phyloP scores from a whole-genome alignment of 2,888 invertebrate species.

The Caenorhabditis sp. region DNA sequence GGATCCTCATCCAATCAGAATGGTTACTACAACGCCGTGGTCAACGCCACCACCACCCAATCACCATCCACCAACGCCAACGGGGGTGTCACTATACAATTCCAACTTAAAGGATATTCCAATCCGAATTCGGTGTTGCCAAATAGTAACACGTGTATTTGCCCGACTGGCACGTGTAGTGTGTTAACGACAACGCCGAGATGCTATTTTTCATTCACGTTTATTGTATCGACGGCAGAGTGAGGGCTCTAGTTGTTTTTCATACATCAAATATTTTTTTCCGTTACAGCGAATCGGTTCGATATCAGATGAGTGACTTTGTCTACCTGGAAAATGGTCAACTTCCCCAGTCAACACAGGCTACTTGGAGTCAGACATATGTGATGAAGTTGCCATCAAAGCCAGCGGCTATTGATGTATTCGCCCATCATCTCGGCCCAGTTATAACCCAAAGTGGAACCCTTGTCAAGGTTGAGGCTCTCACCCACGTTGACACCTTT shows the following conservation, averaged over 20 bases:
- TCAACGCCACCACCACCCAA: neutral
- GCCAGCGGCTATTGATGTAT: slow-evolving; percentile 57
- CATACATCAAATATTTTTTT: neutral
- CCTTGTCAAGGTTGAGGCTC: slow-evolving; percentile 42
- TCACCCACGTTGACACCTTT: slow-evolving; percentile 60
- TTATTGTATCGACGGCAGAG: slow-evolving; percentile 50
- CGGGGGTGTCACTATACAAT: slow-evolving; percentile 47
- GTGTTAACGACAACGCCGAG: slow-evolving; percentile 37
- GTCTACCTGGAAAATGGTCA: slow-evolving; percentile 43
- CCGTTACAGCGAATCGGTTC: slow-evolving; percentile 39
- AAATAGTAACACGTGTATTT: slow-evolving; percentile 42
- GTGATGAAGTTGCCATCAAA: slow-evolving; percentile 34
- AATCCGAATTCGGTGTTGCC: slow-evolving; percentile 45
- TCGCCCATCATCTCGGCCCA: slow-evolving; percentile 59
- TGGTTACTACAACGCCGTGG: neutral
- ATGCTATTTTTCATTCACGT: slow-evolving; percentile 52
- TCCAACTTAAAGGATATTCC: slow-evolving; percentile 50
- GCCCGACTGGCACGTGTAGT: slow-evolving; percentile 42
- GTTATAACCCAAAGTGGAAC: slow-evolving; percentile 39
- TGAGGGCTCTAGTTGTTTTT: slow-evolving; percentile 3
- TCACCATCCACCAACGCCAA: neutral
- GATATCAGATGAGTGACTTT: slow-evolving; percentile 47
- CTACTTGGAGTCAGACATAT: slow-evolving; percentile 27
- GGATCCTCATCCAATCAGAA: neutral
- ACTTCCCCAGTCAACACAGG: slow-evolving; percentile 19